These are phyloP conservation scores for Poeciliopsis gracilis DNA, from an alignment of 2,797 vertebrate species.

Conservation along the genomic window DNA sequence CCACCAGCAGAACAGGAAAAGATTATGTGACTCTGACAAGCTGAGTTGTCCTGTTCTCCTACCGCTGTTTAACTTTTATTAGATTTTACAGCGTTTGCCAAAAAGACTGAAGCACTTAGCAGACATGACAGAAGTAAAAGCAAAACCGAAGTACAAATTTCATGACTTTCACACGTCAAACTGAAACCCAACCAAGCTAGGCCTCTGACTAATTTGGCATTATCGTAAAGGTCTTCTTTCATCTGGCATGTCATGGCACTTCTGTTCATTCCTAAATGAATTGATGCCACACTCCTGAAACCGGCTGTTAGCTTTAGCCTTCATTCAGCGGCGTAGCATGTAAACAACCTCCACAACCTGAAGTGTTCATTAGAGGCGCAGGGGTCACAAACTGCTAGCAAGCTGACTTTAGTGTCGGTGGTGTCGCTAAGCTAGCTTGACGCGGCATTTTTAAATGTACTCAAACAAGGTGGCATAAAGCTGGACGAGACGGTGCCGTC, in stretches of 20 bases:
- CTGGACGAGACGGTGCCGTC: neutral
- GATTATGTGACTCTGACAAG: conserved; percentile 42
- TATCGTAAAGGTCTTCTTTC: conserved; percentile 35
- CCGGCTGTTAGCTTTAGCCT: neutral
- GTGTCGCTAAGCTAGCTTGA: neutral
- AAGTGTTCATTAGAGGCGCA: neutral
- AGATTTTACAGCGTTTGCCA: conserved; percentile 49
- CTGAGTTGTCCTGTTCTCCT: conserved; percentile 31
- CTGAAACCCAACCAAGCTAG: conserved; percentile 19
- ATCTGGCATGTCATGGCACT: conserved; percentile 22
- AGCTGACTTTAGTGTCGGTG: neutral
- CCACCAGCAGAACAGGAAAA: conserved; percentile 38
- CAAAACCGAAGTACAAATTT: conserved; percentile 35
- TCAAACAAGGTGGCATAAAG: neutral
- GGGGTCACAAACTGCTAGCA: neutral
- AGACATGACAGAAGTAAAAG: conserved; percentile 46
- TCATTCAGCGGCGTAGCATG: neutral
- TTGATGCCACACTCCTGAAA: conserved; percentile 10
- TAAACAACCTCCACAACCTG: neutral
- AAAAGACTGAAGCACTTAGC: conserved; percentile 46
- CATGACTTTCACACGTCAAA: conserved; percentile 21
- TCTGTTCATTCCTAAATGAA: conserved; percentile 44
- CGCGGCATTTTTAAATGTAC: neutral
- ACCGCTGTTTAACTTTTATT: conserved; percentile 62
- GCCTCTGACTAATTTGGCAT: conserved; percentile 34